phyloP scores from a whole-genome alignment of 2,888 invertebrate genomes.

The Andrena trimmerana region DNA sequence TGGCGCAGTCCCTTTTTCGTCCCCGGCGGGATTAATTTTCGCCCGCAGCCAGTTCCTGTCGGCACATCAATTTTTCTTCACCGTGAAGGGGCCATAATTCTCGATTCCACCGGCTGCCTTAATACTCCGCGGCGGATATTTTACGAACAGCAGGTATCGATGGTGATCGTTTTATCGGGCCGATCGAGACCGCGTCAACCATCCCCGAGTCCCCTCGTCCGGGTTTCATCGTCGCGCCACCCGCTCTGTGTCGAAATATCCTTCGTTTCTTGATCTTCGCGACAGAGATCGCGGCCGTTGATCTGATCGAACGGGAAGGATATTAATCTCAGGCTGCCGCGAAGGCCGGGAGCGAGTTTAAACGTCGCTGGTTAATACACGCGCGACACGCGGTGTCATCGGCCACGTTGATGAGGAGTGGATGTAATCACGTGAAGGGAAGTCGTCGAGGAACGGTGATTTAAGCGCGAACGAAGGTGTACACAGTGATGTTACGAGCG shows the following conservation, averaged over 20 bases:
- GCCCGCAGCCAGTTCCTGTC: neutral
- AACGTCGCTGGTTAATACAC: neutral
- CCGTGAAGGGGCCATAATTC: conserved; percentile 9
- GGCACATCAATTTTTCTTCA: conserved; percentile 19
- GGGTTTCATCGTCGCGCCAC: neutral
- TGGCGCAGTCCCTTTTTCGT: neutral
- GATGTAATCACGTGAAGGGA: conserved; percentile 6
- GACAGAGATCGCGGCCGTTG: neutral
- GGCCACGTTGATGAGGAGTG: neutral
- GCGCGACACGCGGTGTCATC: conserved; percentile 2
- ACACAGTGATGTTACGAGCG: too few species aligned
- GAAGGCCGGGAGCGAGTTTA: neutral
- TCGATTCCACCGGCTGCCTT: neutral
- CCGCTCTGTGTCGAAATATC: neutral
- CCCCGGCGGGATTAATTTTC: conserved; percentile 29
- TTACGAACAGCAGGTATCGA: neutral
- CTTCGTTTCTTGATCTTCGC: neutral
- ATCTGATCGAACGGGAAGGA: neutral
- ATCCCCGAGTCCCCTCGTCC: neutral
- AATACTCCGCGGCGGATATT: conserved; percentile 1
- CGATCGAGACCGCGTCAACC: conserved; percentile 17
- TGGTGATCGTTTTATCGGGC: conserved; percentile 6
- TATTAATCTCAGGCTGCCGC: conserved; percentile 4
- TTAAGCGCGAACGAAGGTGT: neutral
- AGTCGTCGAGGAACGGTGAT: neutral